These are phyloP conservation scores for Xanthia icteritia DNA, from an alignment of 2,888 invertebrate genomes.

Conservation along the genomic window DNA sequence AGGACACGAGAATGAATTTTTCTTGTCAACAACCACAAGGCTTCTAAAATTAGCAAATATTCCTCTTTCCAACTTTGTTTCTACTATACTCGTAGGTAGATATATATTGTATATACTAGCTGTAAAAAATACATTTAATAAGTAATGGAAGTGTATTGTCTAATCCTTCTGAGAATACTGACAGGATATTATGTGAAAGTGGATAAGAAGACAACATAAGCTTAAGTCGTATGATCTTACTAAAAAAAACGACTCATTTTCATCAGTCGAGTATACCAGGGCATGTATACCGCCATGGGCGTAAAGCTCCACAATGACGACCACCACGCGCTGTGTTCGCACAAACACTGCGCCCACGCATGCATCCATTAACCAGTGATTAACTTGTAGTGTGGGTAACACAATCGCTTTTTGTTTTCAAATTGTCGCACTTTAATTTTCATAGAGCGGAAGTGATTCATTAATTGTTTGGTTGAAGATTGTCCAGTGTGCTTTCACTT, in stretches of 20 bases:
- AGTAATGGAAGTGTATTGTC: not conserved
- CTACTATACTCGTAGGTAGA: too few relatives aligned
- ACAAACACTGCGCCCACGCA: constrained; percentile 79
- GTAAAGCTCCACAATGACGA: constrained; percentile 67
- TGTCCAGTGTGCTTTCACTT: constrained; percentile 5
- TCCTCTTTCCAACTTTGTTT: not conserved
- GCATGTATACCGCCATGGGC: constrained; percentile 68
- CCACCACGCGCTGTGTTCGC: constrained; percentile 65
- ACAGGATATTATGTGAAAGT: not conserved
- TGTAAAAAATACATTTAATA: too few relatives aligned
- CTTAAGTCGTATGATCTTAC: too few relatives aligned
- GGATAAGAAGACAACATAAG: not conserved
- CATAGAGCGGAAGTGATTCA: constrained; percentile 74
- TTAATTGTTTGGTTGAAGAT: constrained; percentile 38
- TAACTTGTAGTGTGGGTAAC: constrained; percentile 86
- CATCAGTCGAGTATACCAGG: constrained; percentile 55
- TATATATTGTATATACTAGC: too few relatives aligned
- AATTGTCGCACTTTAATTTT: constrained; percentile 71
- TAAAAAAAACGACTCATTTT: not conserved
- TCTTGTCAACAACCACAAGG: too few relatives aligned
- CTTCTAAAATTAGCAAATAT: not conserved
- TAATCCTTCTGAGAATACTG: too few relatives aligned
- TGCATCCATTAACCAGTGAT: constrained; percentile 84
- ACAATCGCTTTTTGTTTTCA: constrained; percentile 80
- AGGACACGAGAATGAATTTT: too few relatives aligned